A percentile compares a stretch with the other conserved stretches of the same genome.
Conservation (phyloP, 2,888 invertebrate genomes). For the Trissonchulus sp. region DNA sequence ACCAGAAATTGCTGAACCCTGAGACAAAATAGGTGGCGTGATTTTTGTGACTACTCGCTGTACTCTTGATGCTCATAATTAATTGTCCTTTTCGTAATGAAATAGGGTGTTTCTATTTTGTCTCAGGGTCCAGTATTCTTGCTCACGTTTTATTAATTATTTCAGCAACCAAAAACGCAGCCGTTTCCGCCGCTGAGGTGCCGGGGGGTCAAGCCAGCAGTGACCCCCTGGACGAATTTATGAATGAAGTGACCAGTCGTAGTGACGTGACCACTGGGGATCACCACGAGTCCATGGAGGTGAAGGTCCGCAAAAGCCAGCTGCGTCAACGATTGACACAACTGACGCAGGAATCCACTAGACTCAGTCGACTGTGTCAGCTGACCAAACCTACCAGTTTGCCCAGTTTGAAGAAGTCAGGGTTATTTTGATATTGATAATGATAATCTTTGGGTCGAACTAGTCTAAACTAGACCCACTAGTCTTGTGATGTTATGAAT, state of each 20-base stretch:
- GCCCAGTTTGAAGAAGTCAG: not conserved
- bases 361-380: slow-evolving; percentile 41
- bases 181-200: not conserved
- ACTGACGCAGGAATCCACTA: slow-evolving; percentile 39
- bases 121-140: too few species aligned
- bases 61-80: too few species aligned
- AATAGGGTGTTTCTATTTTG: too few species aligned
- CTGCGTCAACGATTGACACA: slow-evolving; percentile 40
- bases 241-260: not conserved
- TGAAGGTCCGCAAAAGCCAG: slow-evolving; percentile 41
- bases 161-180: too few species aligned
- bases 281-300: slow-evolving; percentile 30
- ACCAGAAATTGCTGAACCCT: too few species aligned
- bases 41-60: too few species aligned
- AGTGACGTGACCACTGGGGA: slow-evolving; percentile 35
- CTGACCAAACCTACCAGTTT: slow-evolving; percentile 20
- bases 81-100: too few species aligned
- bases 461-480: too few species aligned
- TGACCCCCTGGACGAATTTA: slow-evolving; percentile 38
- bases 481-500: too few species aligned
- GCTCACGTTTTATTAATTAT: too few species aligned
- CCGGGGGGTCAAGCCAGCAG: not conserved
- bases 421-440: not conserved
- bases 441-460: too few species aligned
- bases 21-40: too few species aligned